Conservation (phyloP, 92 coral and sea anemone genomes). For the Epizoanthus scotinus region DNA sequence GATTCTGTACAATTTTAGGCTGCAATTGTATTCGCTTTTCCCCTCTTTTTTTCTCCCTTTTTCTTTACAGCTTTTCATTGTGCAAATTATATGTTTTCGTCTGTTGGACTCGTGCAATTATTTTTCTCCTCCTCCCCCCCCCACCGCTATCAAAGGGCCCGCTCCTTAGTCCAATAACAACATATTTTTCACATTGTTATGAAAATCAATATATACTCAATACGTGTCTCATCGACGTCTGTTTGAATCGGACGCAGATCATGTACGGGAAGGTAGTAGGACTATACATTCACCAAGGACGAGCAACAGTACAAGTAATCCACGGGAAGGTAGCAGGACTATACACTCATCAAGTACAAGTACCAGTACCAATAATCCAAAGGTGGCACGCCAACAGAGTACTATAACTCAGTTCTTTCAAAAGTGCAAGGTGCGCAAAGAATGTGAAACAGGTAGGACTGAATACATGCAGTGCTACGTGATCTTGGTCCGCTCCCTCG, state of each 20-base stretch:
- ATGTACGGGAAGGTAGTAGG: background rate
- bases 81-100: too few relatives aligned
- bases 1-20: too few relatives aligned
- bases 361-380: background rate
- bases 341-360: background rate
- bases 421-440: slow-evolving; percentile 11
- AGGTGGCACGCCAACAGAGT: slow-evolving; percentile 12
- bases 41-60: too few relatives aligned
- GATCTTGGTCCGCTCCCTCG: too few relatives aligned
- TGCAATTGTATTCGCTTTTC: too few relatives aligned
- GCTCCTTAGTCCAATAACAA: too few relatives aligned
- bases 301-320: background rate
- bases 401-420: slow-evolving; percentile 31
- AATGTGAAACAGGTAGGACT: slow-evolving; percentile 10
- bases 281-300: background rate
- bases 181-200: background rate
- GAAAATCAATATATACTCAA: background rate
- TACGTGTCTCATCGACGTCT: background rate
- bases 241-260: background rate
- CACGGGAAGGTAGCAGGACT: background rate
- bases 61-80: too few relatives aligned
- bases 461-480: too few relatives aligned
- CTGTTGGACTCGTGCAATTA: too few relatives aligned
- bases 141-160: too few relatives aligned
- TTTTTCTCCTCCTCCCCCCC: too few relatives aligned